Evolutionary conservation across 2,888 invertebrate genomes (phyloP).

Genomic region (Xanthostigma xanthostigma): DNA sequence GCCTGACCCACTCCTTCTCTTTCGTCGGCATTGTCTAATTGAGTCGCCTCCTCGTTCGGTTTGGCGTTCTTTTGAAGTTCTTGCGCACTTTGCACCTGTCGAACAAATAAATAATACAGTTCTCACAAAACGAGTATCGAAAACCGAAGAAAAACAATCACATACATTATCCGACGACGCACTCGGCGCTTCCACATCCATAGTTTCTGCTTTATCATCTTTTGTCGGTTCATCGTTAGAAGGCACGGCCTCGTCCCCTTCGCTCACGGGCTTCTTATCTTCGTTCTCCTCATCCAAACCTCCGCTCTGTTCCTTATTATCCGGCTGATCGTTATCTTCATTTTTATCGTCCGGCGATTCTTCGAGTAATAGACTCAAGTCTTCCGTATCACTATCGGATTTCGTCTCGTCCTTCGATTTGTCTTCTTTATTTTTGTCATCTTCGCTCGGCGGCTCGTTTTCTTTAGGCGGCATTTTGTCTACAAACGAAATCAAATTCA

Average conservation of each 20-base stretch:
- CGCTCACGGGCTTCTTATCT: slow-evolving; percentile 20
- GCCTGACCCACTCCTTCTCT: slow-evolving; percentile 59
- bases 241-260: slow-evolving; percentile 12
- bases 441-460: slow-evolving; percentile 15
- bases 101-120: slow-evolving; percentile 9
- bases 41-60: slow-evolving; percentile 33
- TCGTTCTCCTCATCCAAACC: slow-evolving; percentile 26
- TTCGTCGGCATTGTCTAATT: slow-evolving; percentile 43
- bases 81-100: slow-evolving; percentile 31
- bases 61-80: slow-evolving; percentile 22
- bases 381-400: slow-evolving; percentile 28
- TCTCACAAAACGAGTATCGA: not conserved
- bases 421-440: slow-evolving; percentile 19
- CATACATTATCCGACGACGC: slow-evolving; percentile 32
- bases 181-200: slow-evolving; percentile 27
- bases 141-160: not conserved
- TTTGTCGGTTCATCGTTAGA: slow-evolving; percentile 24
- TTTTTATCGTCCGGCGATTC: slow-evolving; percentile 12
- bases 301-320: slow-evolving; percentile 23
- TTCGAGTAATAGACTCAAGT: slow-evolving; percentile 9
- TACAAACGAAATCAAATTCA: slow-evolving; percentile 17
- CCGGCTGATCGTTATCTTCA: slow-evolving; percentile 18
- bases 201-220: slow-evolving; percentile 28
- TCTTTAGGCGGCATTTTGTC: slow-evolving; percentile 21
- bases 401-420: slow-evolving; percentile 25